Evolutionary conservation across 2,888 invertebrate species (phyloP), one percentile per base, ranked within the genome.

Genomic region (Cotesia congregata): DNA sequence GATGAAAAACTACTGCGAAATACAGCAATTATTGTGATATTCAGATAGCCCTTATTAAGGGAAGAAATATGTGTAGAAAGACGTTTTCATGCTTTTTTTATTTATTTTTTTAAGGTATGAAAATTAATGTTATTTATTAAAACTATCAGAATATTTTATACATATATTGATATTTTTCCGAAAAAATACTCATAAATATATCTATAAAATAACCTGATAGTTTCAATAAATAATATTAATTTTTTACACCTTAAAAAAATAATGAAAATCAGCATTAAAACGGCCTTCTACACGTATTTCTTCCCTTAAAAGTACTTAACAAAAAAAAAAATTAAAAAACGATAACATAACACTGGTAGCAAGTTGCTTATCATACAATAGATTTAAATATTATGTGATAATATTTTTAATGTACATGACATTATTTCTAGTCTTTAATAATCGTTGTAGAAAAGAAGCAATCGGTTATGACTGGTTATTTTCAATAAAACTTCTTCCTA

Each of bases 341-440:
- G 50, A 50, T 1, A 50, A 12, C 0, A 50, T 12, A 50, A 72
- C 65, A 9, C 65, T 40, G 15, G 62, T 61, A 71, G 61, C 62
- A 64, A 17, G 9, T 65, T 65, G 64, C 65, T 64, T 72, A 65
- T 41, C 62, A 41, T 72, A 72, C 50, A 12, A 67, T 41, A 76
- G 60, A 59, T 75, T 71, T 76, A 50, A 50, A 50, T 50, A 50
- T 1, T 50, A 50, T 12, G 71, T 72, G 67, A 72, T 76, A 76
- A 72, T 72, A 41, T 62, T 50, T 64, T 65, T 76, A 59, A 76
- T 76, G 71, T 59, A 72, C 65, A 50, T 50, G 50, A 50, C 50
- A 68, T 62, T 59, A 62, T 72, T 67, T 72, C 76, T 76, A 76
- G 76, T 76, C 76, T 76, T 30, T 72, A 76, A 75, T 76, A 41